Evolutionary conservation across 53 echinoderm and acorn worm species (phyloP).

Genomic region (Apostichopus leukothele): DNA sequence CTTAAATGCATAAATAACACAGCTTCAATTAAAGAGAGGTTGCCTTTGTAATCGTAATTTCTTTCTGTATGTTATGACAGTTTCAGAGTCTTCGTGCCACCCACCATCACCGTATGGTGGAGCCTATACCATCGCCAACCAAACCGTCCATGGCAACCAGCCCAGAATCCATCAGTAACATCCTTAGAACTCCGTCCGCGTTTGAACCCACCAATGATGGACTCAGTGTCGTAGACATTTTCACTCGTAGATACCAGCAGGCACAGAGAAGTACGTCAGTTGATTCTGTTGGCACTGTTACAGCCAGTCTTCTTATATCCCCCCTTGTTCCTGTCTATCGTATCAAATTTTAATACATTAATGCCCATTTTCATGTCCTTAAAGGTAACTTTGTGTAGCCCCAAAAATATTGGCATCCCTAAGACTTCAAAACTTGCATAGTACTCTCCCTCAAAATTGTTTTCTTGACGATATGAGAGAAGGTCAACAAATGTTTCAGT

Average conservation of each 20-base stretch:
- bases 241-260: conserved; percentile 77
- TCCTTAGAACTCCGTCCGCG: conserved; percentile 45
- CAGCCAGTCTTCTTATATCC: too few relatives aligned
- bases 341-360: too few relatives aligned
- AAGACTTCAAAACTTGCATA: too few relatives aligned
- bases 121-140: conserved; percentile 31
- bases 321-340: too few relatives aligned
- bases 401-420: too few relatives aligned
- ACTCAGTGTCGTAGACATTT: conserved; percentile 90
- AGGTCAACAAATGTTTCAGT: too few relatives aligned
- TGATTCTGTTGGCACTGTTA: neutral
- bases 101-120: neutral
- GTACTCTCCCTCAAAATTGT: too few relatives aligned
- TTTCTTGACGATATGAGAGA: too few relatives aligned
- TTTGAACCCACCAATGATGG: conserved; percentile 73
- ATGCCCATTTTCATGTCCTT: too few relatives aligned
- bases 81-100: conserved; percentile 42
- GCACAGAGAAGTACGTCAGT: conserved; percentile 62
- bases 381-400: too few relatives aligned
- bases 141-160: conserved; percentile 16
- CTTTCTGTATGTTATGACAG: neutral
- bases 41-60: neutral
- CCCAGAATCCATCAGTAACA: conserved; percentile 34
- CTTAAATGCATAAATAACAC: too few relatives aligned
- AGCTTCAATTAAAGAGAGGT: too few relatives aligned